Percentiles rank a stretch among this genome's conserved stretches.
Evolutionary conservation across 2,888 invertebrate genomes (phyloP).

Genomic region (Hirtodrosophila histrioides): DNA sequence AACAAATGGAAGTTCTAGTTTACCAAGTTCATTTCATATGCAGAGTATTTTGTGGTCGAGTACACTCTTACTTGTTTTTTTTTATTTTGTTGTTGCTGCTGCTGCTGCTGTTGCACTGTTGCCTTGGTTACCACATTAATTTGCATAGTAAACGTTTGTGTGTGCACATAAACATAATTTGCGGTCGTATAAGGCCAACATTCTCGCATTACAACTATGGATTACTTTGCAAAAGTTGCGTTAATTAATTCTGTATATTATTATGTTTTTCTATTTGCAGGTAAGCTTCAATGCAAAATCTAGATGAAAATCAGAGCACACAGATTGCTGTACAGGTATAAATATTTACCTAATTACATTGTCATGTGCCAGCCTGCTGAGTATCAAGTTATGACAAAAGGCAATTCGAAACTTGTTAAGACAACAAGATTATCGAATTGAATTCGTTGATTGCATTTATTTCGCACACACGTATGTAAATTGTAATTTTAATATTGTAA

Average conservation of each 20-base stretch:
- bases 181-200: conserved; percentile 8
- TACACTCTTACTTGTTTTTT: background rate
- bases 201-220: conserved; percentile 18
- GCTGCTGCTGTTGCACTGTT: conserved; percentile 9
- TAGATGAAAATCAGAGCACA: background rate
- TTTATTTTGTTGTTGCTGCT: conserved; percentile 1
- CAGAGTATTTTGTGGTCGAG: too few species aligned
- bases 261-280: conserved; percentile 40
- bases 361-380: too few species aligned
- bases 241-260: conserved; percentile 39
- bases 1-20: too few species aligned
- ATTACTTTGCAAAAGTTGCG: conserved; percentile 10
- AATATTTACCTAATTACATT: too few species aligned
- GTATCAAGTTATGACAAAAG: too few species aligned
- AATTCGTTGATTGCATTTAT: too few species aligned
- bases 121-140: conserved; percentile 44
- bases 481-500: too few species aligned
- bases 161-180: conserved; percentile 15
- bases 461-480: too few species aligned
- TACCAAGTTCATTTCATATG: too few species aligned
- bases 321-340: background rate
- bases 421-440: too few species aligned
- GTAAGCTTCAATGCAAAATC: conserved; percentile 28
- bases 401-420: too few species aligned
- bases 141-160: conserved; percentile 52